Conservation (phyloP, 2,888 invertebrate genomes). For the Leptodirus hochenwartii region DNA sequence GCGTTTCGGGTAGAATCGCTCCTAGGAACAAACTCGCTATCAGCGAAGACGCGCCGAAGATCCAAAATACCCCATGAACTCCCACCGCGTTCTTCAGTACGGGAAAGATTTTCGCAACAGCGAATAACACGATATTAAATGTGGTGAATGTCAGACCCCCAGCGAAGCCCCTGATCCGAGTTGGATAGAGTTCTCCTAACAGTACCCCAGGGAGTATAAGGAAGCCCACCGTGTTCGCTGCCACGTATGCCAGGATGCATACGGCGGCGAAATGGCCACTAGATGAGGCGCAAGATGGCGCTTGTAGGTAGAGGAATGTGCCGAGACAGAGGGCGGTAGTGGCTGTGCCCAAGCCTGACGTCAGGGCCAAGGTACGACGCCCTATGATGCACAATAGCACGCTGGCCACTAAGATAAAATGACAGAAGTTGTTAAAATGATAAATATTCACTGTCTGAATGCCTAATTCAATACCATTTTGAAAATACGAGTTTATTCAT, state of each 20-base stretch:
- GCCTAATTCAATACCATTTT: no score
- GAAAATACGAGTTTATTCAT: no score
- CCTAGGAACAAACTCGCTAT: conserved; percentile 45
- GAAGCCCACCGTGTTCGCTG: conserved; percentile 53
- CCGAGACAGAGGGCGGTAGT: conserved; percentile 41
- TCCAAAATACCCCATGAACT: conserved; percentile 46
- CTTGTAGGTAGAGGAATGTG: conserved; percentile 28
- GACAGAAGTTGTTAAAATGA: no score
- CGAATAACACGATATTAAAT: conserved; percentile 49
- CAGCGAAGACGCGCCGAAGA: conserved; percentile 47
- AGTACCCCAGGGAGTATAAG: conserved; percentile 58
- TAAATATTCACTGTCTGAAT: no score
- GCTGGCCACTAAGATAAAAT: conserved; percentile 45
- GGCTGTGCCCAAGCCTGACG: conserved; percentile 49
- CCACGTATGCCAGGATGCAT: conserved; percentile 48
- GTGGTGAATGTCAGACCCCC: conserved; percentile 56
- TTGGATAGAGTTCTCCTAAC: conserved; percentile 57
- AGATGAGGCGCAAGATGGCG: conserved; percentile 17
- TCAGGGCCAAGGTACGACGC: conserved; percentile 42
- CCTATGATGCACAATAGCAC: conserved; percentile 43
- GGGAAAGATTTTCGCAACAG: conserved; percentile 52
- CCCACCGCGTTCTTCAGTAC: conserved; percentile 37
- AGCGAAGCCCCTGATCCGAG: conserved; percentile 51
- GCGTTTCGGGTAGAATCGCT: conserved; percentile 56
- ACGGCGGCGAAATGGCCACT: conserved; percentile 25